A percentile compares a stretch with the other conserved stretches of the same genome.
Evolutionary conservation across 2,888 invertebrate genomes (phyloP).

Genomic region (Oligia fasciuncula): DNA sequence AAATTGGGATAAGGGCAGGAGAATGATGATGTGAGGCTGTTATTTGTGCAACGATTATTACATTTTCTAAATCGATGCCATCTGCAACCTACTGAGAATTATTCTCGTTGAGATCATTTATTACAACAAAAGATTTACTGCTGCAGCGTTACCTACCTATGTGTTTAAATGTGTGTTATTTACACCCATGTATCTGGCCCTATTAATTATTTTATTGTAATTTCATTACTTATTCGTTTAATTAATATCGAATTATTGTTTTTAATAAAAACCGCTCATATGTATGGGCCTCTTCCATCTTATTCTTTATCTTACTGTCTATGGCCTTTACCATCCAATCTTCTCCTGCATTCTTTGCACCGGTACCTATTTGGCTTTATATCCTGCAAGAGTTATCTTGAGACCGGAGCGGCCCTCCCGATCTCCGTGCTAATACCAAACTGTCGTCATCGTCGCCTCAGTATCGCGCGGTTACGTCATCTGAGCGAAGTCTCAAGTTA

Average conservation of each 20-base stretch:
- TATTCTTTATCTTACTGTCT: neutral
- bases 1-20: too few species aligned
- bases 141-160: neutral
- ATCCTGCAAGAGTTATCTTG: too few species aligned
- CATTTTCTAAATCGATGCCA: neutral
- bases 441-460: too few species aligned
- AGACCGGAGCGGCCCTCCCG: too few species aligned
- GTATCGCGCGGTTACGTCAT: too few species aligned
- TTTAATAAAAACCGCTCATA: neutral
- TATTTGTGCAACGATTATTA: neutral
- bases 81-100: neutral
- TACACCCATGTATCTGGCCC: neutral
- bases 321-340: neutral
- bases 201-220: neutral
- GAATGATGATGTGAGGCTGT: neutral
- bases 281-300: neutral
- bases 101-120: neutral
- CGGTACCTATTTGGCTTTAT: too few species aligned
- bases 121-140: neutral
- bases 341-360: neutral
- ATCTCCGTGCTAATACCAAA: too few species aligned
- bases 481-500: too few species aligned
- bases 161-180: neutral
- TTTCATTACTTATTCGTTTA: neutral
- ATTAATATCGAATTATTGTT: neutral